Evolutionary conservation across 2,113 vertebrate species (phyloP), one percentile per base, ranked within the genome.

Genomic region (Odobenus rosmarus): DNA sequence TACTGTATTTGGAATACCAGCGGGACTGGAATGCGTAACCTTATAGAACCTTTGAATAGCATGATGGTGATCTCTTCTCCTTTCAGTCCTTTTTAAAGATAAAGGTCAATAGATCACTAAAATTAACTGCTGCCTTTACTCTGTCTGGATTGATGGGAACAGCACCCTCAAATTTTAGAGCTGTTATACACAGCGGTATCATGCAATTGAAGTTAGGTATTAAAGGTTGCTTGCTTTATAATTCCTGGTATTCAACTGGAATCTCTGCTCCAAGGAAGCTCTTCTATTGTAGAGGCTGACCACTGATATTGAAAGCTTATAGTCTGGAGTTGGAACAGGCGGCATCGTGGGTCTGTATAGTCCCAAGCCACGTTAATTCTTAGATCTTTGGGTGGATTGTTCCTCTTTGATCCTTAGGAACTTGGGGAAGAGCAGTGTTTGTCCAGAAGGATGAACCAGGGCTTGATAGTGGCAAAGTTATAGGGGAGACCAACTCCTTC

Each of bases 21-120:
- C 8, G n/a, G 36, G 31, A 31, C 49, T 64, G 76, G 61, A 83
- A 12, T 71, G 39, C n/a, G 39, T 62, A 21, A 61, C 39, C 3
- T 36, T 46, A 1, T 2, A 36, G 77, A 62, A 42, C 23, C n/a
- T 81, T 71, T 23, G 15, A 59, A 36, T 93, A 79, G 49, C 33
- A 16, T 1, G 3, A 49, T 33, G 36, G 15, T 23, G 28, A 7
- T 59, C 86, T 49, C 0, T 77, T 96, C 19, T 71, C 19, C 42
- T 76, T n/a, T 77, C 24, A 14, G 67, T 89, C 93, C 74, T 8
- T 93, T 88, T 84, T 77, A 89, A 46, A 46, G 91, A 26, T 11
- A 26, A 49, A 57, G 24, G 49, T 85, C 53, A 51, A 0, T 26
- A 74, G 76, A 10, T 87, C 26, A 12, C 67, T 57, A 42, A 24